These are phyloP conservation scores for Trididemnum clinides DNA, from an alignment of 23 tunicate genomes.

Conservation along the genomic window DNA sequence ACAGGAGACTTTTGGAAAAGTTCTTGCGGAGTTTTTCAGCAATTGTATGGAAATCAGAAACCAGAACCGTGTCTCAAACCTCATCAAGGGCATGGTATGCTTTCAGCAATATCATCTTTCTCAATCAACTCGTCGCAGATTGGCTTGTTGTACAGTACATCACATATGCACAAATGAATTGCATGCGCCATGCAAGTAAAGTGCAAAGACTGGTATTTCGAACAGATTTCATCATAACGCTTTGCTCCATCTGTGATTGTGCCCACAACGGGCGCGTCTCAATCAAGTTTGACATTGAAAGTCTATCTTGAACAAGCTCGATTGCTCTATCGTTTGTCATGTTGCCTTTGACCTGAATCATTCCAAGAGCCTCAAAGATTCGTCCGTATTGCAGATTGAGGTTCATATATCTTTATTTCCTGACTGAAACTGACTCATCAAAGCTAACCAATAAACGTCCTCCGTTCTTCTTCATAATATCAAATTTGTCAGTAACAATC, in stretches of 20 bases:
- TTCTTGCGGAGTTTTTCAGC: not conserved
- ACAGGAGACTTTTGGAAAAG: not conserved
- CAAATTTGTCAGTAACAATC: not conserved
- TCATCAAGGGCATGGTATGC: no score
- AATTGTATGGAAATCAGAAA: not conserved
- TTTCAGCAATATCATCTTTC: not conserved
- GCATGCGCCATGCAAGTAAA: slow-evolving; percentile 4
- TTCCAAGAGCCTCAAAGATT: not conserved
- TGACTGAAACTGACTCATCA: not conserved
- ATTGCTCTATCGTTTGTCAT: not conserved
- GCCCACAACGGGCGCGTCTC: not conserved
- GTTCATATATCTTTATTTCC: not conserved
- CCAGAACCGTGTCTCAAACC: not conserved
- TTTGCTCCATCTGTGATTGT: slow-evolving; percentile 6
- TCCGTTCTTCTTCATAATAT: not conserved
- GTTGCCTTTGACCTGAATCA: not conserved
- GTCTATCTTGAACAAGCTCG: not conserved
- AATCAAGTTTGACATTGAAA: not conserved
- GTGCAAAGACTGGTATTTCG: not conserved
- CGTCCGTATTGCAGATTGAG: not conserved
- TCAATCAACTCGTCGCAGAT: not conserved
- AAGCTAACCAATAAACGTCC: not conserved
- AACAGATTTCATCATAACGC: slow-evolving; percentile 5
- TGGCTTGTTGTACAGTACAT: not conserved
- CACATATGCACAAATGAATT: slow-evolving; percentile 1